A percentile compares a stretch with the other conserved stretches of the same genome.
Conservation (phyloP, 2,113 vertebrate genomes). For the Austrofundulus limnaeus region DNA sequence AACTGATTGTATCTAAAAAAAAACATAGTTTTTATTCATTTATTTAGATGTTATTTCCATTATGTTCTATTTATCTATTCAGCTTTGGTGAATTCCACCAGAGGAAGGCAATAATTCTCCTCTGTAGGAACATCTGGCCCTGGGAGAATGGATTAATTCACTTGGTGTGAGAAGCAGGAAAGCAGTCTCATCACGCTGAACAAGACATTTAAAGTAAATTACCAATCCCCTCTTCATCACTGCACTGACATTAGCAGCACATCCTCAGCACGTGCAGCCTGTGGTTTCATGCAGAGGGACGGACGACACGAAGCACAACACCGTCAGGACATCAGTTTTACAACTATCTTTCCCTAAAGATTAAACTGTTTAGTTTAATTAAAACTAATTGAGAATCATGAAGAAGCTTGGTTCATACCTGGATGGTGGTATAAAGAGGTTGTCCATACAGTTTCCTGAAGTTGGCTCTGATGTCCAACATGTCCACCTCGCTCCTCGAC, state of each 20-base stretch:
- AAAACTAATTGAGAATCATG: not conserved
- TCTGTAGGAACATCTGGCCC: slow-evolving; percentile 51
- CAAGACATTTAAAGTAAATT: slow-evolving; percentile 52
- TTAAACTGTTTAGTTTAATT: not conserved
- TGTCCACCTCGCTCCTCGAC: slow-evolving; percentile 91
- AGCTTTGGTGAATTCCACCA: slow-evolving; percentile 3
- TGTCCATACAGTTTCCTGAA: slow-evolving; percentile 85
- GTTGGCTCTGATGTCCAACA: slow-evolving; percentile 86
- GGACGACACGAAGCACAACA: slow-evolving; percentile 11
- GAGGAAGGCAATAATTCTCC: slow-evolving; percentile 28
- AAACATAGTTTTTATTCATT: not conserved
- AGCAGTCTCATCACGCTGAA: slow-evolving; percentile 38
- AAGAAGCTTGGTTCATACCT: slow-evolving; percentile 74
- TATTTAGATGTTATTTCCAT: slow-evolving; percentile 20
- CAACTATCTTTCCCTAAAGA: not conserved
- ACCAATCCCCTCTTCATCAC: slow-evolving; percentile 26
- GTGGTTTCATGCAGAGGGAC: slow-evolving; percentile 16
- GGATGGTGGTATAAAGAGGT: slow-evolving; percentile 87
- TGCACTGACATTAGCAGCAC: slow-evolving; percentile 22
- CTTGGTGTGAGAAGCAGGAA: slow-evolving; percentile 27
- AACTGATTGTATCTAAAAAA: no score
- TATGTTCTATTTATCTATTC: slow-evolving; percentile 35
- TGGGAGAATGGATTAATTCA: slow-evolving; percentile 46
- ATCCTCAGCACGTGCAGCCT: slow-evolving; percentile 17
- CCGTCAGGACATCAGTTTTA: not conserved